Evolutionary conservation across 2,797 vertebrate genomes (phyloP).

Genomic region (Characodon lateralis): DNA sequence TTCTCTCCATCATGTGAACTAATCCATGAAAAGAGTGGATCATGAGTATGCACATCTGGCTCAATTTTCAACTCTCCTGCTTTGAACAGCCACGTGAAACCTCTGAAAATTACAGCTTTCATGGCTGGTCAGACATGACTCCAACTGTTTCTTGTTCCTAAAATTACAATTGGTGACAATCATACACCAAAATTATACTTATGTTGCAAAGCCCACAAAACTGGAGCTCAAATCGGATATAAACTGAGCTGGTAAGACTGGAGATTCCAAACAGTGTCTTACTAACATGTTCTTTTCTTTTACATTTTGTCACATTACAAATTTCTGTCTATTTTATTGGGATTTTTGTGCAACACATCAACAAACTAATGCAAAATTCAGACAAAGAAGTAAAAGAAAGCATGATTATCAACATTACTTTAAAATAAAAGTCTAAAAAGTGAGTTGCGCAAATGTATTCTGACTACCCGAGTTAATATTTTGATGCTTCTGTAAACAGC

Average conservation of each 20-base stretch:
- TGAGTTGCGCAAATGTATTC: neutral
- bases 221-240: slow-evolving; percentile 56
- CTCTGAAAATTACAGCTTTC: slow-evolving; percentile 53
- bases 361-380: neutral
- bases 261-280: neutral
- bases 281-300: neutral
- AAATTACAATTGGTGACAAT: slow-evolving; percentile 54
- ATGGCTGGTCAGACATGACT: slow-evolving; percentile 42
- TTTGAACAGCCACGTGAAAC: slow-evolving; percentile 33
- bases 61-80: slow-evolving; percentile 45
- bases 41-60: slow-evolving; percentile 45
- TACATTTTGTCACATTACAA: neutral
- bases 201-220: slow-evolving; percentile 47
- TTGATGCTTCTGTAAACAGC: neutral
- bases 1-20: slow-evolving; percentile 40
- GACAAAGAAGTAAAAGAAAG: neutral
- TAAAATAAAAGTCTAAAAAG: neutral
- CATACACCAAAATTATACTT: slow-evolving; percentile 46
- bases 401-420: neutral
- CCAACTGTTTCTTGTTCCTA: slow-evolving; percentile 55
- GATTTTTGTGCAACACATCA: neutral
- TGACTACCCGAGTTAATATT: neutral
- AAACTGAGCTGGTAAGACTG: slow-evolving; percentile 26
- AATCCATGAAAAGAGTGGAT: slow-evolving; percentile 46
- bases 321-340: neutral